Base-by-base conservation (phyloP, 2,113 vertebrate genomes). In the Proterorhinus semilunaris region DNA sequence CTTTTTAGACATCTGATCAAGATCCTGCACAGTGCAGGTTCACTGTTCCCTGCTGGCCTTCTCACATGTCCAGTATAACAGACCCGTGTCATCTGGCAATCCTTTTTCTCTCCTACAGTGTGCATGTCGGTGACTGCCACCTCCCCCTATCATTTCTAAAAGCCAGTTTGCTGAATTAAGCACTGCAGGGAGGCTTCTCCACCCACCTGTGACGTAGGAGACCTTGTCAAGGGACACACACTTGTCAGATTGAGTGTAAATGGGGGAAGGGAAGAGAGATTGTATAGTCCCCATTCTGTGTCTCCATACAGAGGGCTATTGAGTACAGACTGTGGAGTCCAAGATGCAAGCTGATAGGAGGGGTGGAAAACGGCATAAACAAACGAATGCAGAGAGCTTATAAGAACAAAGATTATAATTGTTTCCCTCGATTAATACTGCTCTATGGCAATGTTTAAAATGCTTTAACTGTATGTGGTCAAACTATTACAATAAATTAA, bases 231-330 rank as follows among this genome's bases (percentile, higher is more conserved):
- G 90, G 88, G 88, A 91, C 79, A 46, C 65, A 74, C 78, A 74
- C 73, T 85, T 74, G 76, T 75, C 80, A 79, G 55, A 86, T 74
- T 21, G 12, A 58, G 55, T 13, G 49, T 64, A 36, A 74, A 59
- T 69, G 52, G 12, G 52, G 43, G 42, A 63, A 36, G 27, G 27
- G 27, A 44, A 71, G 66, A 45, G 53, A 75, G 55, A 71, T 75
- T 76, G 79, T 75, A 88, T 82, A 71, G 86, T 78, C 76, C 62
- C 86, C 70, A 53, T 87, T 91, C 80, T 91, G 83, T 87, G 80
- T 72, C 71, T 53, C 8, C 76, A 89, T 63, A 93, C 88, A 91
- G 90, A 89, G 84, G 73, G 52, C 88, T 71, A 89, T 91, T 93
- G 86, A 93, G 76, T 62, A 71, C 10, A 11, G 76, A 79, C 76